Percentiles rank a stretch among this genome's conserved stretches.
These are phyloP conservation scores for Lepidocyrtoides sp. DNA, from an alignment of 2,888 invertebrate species.

Conservation along the genomic window DNA sequence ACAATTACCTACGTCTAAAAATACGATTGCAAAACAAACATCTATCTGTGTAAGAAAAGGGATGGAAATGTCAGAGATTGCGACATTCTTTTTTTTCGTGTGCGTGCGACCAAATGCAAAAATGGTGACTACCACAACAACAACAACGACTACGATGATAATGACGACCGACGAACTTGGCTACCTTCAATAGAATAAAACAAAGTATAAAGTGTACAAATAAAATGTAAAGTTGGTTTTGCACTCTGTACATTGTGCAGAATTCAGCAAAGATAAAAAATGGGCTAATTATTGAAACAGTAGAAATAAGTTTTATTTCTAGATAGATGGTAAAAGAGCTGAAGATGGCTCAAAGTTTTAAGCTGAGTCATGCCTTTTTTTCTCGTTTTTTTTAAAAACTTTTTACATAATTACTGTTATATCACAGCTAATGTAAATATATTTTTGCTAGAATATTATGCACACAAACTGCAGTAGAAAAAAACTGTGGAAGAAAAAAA, in stretches of 20 bases:
- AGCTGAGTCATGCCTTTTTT: not conserved
- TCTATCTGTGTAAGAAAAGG: conserved; percentile 32
- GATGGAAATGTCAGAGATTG: conserved; percentile 66
- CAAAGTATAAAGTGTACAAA: not conserved
- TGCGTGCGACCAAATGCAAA: conserved; percentile 39
- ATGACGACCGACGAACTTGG: conserved; percentile 22
- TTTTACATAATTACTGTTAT: conserved; percentile 51
- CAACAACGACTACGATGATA: not conserved
- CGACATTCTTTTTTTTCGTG: conserved; percentile 62
- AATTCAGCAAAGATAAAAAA: too few relatives aligned
- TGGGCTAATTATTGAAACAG: not conserved
- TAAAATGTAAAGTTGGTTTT: not conserved
- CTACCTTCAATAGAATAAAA: conserved; percentile 56
- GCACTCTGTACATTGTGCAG: not conserved
- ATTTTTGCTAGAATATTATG: not conserved
- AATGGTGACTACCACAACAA: not conserved
- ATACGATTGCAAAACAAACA: conserved; percentile 59
- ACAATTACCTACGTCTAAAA: conserved; percentile 10
- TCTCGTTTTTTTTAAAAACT: not conserved
- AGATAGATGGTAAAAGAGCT: not conserved
- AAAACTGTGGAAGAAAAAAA: not conserved
- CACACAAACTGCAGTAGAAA: conserved; percentile 19
- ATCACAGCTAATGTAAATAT: not conserved
- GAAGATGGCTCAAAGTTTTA: too few relatives aligned
- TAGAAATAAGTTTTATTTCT: not conserved